Evolutionary conservation across 2,797 vertebrate genomes (phyloP).

Genomic region (Enteromius unitaeniatus): DNA sequence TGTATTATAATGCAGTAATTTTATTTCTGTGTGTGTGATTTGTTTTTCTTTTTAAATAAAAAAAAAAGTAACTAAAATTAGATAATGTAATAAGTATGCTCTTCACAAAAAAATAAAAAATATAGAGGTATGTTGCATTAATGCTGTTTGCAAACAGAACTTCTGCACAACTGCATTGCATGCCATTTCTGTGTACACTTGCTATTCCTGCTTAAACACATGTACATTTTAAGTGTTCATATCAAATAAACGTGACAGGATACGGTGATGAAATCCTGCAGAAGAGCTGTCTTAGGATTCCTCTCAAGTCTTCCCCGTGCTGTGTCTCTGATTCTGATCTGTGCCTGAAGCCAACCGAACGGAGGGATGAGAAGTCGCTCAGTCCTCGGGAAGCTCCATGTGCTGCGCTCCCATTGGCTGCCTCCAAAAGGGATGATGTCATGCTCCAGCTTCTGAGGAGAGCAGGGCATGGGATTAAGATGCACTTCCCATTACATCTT

Average conservation of each 20-base stretch:
- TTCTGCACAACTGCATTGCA: background rate
- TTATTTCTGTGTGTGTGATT: background rate
- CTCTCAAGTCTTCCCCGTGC: background rate
- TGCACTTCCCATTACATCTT: slow-evolving; percentile 70
- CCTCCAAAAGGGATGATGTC: slow-evolving; percentile 80
- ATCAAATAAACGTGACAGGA: background rate
- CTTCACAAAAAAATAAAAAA: no score
- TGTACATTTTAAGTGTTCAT: background rate
- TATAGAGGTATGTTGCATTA: background rate
- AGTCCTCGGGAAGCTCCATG: slow-evolving; percentile 80
- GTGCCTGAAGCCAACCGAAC: slow-evolving; percentile 14
- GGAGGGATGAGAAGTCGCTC: background rate
- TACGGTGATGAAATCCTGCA: background rate
- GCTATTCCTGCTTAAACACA: background rate
- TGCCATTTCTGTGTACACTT: background rate
- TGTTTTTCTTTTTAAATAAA: background rate
- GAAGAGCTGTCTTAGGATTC: background rate
- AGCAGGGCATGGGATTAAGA: slow-evolving; percentile 66
- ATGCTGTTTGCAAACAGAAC: background rate
- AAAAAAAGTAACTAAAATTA: no score
- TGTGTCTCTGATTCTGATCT: background rate
- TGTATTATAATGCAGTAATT: background rate
- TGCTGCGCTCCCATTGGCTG: slow-evolving; percentile 80
- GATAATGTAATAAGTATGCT: background rate
- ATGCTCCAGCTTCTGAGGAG: slow-evolving; percentile 73